These are phyloP conservation scores for Catharus bicknelli DNA, from an alignment of 2,113 vertebrate genomes.

Conservation along the genomic window DNA sequence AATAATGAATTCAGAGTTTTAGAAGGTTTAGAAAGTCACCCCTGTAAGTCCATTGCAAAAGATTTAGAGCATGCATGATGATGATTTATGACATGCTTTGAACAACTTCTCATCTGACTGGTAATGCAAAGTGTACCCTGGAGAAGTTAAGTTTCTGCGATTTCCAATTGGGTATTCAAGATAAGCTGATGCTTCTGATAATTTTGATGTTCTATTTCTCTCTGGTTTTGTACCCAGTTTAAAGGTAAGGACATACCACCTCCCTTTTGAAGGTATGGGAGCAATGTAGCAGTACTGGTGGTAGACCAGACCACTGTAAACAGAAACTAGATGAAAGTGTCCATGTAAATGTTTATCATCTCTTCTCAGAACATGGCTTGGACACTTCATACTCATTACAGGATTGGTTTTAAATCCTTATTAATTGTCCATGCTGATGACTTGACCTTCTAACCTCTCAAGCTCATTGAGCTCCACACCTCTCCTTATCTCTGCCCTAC, in stretches of 20 bases:
- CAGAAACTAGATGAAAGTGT: neutral
- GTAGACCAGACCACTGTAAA: neutral
- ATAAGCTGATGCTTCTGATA: neutral
- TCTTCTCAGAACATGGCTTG: neutral
- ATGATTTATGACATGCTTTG: neutral
- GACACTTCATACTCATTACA: neutral
- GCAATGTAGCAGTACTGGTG: neutral
- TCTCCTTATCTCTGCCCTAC: neutral
- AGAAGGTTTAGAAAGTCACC: neutral
- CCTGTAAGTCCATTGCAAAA: neutral
- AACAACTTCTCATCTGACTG: neutral
- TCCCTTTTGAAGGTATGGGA: neutral
- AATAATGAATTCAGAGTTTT: neutral
- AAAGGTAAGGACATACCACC: neutral
- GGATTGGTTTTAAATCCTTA: neutral
- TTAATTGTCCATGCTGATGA: neutral
- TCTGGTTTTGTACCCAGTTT: neutral
- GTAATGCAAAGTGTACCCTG: neutral
- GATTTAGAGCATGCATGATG: fast-evolving
- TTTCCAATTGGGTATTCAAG: neutral
- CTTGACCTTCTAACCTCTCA: neutral
- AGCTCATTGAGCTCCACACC: neutral
- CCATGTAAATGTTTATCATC: neutral
- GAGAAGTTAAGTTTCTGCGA: neutral
- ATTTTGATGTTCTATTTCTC: neutral